Base-by-base conservation (phyloP, 2,113 vertebrate genomes). In the Brevimyrus niger region DNA sequence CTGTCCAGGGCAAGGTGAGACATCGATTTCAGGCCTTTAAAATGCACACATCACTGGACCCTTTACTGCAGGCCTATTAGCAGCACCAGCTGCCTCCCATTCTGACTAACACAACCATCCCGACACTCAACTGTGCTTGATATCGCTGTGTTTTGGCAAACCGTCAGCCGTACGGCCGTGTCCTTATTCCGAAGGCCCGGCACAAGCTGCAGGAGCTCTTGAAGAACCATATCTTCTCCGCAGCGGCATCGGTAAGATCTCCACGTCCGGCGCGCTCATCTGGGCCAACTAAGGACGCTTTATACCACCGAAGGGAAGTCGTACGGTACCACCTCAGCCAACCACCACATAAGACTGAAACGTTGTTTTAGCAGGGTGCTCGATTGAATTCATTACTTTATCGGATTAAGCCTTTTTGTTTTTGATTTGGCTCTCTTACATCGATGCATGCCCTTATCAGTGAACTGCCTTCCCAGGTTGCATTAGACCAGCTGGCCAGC, bases 141-240 rank as follows among this genome's bases (percentile, higher is more conserved):
- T 51, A 9, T 50, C 3, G 21, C n/a, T 50, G 1, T 86, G 42
- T 10, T 86, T 86, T 51, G 13, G 47, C 3, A 3, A 50, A 86
- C 23, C 10, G 5, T 47, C 69, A 27, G 21, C 47, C 3, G 48
- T 48, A 13, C 35, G 65, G 9, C n/a, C 90, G 44, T 91, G 61
- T 50, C 82, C 15, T 55, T 48, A 90, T 91, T 89, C 91, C 90
- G 91, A 61, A 99, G 98, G 98, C 97, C 88, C 96, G 97, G 91
- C 94, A 96, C 92, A 99, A 99, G 93, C 97, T 99, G 38, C 97
- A 98, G 93, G 97, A 98, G 50, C 96, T 99, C 21, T 96, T 99
- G 90, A 97, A 95, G 90, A 94, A 99, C 91, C 98, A 99, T 61
- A 95, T 99, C 92, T 97, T 95, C 90, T 93, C 94, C 47, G 91